phyloP scores from a whole-genome alignment of 2,888 invertebrate genomes.

The Eretmocerus hayati region DNA sequence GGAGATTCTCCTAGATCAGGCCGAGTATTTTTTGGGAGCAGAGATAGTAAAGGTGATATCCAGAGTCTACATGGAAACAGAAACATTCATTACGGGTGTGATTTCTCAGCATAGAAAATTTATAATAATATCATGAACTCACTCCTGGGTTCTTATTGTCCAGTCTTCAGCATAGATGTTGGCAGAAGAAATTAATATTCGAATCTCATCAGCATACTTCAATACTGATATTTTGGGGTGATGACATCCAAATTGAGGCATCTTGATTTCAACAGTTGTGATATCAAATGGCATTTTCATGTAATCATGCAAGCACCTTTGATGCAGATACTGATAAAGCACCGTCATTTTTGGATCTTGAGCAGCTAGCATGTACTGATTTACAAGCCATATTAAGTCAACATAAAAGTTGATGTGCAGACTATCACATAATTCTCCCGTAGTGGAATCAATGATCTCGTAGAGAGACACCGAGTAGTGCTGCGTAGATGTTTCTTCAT shows the following conservation, averaged over 20 bases:
- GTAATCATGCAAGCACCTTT: slow-evolving; percentile 14
- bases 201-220: slow-evolving; percentile 72
- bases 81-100: background rate
- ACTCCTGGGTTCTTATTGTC: slow-evolving; percentile 91
- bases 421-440: slow-evolving; percentile 66
- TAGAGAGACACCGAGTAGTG: slow-evolving; percentile 62
- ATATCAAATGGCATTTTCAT: slow-evolving; percentile 26
- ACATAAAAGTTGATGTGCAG: slow-evolving; percentile 90
- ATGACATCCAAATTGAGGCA: slow-evolving; percentile 34
- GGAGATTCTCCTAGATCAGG: slow-evolving; percentile 68
- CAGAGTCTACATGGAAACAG: slow-evolving; percentile 69
- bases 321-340: slow-evolving; percentile 24
- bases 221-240: slow-evolving; percentile 75
- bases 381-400: slow-evolving; percentile 79
- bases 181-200: slow-evolving; percentile 84
- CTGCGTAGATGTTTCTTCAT: slow-evolving; percentile 57
- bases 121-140: slow-evolving; percentile 12
- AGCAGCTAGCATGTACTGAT: slow-evolving; percentile 74
- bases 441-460: slow-evolving; percentile 70
- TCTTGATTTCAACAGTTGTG: slow-evolving; percentile 27
- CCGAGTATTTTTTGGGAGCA: slow-evolving; percentile 51
- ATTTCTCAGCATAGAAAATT: no score
- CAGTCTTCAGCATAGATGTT: slow-evolving; percentile 88
- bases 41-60: slow-evolving; percentile 77
- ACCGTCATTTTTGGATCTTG: slow-evolving; percentile 52